A percentile compares a stretch with the other conserved stretches of the same genome.
Conservation (phyloP, 2,888 invertebrate species). For the Noctua fimbriata region DNA sequence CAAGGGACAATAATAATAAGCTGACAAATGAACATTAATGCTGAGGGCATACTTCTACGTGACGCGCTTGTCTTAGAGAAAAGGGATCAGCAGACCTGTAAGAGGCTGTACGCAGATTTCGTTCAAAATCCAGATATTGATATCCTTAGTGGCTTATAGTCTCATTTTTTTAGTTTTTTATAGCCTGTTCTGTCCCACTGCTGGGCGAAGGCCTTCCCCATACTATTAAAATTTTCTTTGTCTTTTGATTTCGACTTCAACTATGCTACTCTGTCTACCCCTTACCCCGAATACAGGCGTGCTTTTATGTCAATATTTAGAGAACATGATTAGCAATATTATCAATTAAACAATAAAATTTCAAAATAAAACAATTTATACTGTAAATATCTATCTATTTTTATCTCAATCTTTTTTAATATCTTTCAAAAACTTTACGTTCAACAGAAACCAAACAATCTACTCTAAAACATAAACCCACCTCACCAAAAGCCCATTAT, state of each 20-base stretch:
- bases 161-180: not conserved
- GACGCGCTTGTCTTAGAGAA: constrained; percentile 22
- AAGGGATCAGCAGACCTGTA: constrained; percentile 6
- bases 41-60: constrained; percentile 61
- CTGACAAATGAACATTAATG: constrained; percentile 77
- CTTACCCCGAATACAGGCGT: not conserved
- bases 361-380: not conserved
- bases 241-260: not conserved
- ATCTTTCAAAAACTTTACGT: not conserved
- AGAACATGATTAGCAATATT: not conserved
- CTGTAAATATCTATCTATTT: not conserved
- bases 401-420: not conserved
- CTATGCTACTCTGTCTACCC: not conserved
- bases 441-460: not conserved
- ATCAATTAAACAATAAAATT: not conserved
- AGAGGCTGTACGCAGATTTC: not conserved
- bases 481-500: not conserved
- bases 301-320: not conserved
- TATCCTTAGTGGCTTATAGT: not conserved
- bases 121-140: not conserved
- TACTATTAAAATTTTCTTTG: not conserved
- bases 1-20: constrained; percentile 84
- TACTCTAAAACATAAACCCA: not conserved
- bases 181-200: not conserved
- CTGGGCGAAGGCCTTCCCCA: not conserved